Percentiles rank a stretch among this genome's conserved stretches.
phyloP scores from a whole-genome alignment of 1,140 invertebrate species.

The Drosophila orosa region DNA sequence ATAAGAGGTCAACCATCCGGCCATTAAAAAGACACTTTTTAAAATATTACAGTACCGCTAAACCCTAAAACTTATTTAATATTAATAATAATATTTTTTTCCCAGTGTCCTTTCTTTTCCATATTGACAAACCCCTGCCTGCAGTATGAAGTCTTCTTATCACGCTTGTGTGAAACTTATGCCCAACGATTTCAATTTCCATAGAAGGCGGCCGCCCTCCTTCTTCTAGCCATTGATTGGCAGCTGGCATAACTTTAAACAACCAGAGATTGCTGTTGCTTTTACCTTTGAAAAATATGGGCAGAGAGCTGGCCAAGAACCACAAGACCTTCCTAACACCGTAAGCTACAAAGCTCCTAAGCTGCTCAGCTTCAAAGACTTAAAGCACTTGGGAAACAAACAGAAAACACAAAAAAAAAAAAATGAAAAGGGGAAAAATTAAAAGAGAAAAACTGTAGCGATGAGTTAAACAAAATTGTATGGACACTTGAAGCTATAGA shows the following conservation, averaged over 20 bases:
- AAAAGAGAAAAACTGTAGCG: constrained; percentile 25
- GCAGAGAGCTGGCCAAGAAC: constrained; percentile 19
- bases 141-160: constrained; percentile 45
- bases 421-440: constrained; percentile 10
- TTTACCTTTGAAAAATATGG: constrained; percentile 58
- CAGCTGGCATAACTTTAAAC: constrained; percentile 42
- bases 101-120: background rate
- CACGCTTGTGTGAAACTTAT: constrained; percentile 47
- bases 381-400: constrained; percentile 41
- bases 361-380: constrained; percentile 61
- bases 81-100: no score
- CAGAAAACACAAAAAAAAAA: background rate
- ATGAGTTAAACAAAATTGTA: constrained; percentile 31
- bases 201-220: constrained; percentile 18
- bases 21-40: no score
- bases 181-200: constrained; percentile 61
- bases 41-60: no score
- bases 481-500: constrained; percentile 17
- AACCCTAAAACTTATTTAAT: no score
- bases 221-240: constrained; percentile 26
- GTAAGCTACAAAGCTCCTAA: constrained; percentile 58
- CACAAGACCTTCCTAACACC: constrained; percentile 28
- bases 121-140: constrained; percentile 8
- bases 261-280: constrained; percentile 24
- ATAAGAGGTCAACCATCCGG: no score